Evolutionary conservation across 2,888 invertebrate species (phyloP), one percentile per base, ranked within the genome.

Genomic region (Ophion costatus): DNA sequence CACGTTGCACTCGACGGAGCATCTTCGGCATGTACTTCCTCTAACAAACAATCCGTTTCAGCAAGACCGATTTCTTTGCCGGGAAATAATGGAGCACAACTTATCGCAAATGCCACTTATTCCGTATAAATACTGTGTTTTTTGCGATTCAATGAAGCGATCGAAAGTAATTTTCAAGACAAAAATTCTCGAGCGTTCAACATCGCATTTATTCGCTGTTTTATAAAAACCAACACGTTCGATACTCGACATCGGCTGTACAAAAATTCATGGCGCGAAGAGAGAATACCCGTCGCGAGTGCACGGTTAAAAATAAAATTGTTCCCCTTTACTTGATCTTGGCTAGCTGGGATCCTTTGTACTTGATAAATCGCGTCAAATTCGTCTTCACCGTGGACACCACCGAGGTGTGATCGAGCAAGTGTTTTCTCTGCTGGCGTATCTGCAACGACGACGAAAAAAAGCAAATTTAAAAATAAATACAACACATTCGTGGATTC

Each of bases 351-450:
- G 59, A 42, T 59, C 92, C 94, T 92, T 96, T 96, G 92, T 97
- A 97, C 89, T 96, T 96, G 82, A 97, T 96, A 92, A 97, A 97
- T 88, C 97, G 95, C 4, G 95, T 94, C 86, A 97, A 94, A 92
- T 97, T 97, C 1, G 95, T 95, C 77, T 95, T 95, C 0, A 96
- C 97, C 5, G 97, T 97, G 76, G 95, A 95, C 2, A 97, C 96
- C n/a, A 97, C 94, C 0, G 96, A 95, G 89, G 95, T 95, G 89
- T 96, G 96, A 89, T 96, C 96, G 82, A 96, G 96, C 0, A 97
- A 94, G 3, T 95, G 95, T 87, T 95, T 95, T 89, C 95, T 95
- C 90, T 97, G 96, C 87, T 95, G 95, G 38, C 95, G 94, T 63
- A 96, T 94, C 96, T 96, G 94, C 77, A 94, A 94, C 20, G 78